These are phyloP conservation scores for Lamellibrachia luymesi DNA, from an alignment of 1,140 invertebrate genomes.

Conservation along the genomic window DNA sequence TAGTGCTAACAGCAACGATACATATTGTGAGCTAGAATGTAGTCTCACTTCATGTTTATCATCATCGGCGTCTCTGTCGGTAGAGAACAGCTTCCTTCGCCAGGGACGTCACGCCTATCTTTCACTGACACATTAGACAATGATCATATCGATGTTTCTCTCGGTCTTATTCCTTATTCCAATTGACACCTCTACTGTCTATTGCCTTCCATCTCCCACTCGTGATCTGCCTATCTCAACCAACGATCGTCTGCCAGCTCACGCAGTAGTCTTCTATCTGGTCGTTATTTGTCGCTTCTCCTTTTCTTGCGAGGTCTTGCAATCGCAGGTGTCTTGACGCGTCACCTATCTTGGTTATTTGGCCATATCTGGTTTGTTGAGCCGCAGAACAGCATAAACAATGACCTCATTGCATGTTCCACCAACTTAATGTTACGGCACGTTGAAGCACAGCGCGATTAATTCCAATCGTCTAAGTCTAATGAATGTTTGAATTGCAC, in stretches of 20 bases:
- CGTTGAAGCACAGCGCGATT: no score
- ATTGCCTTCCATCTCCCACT: background rate
- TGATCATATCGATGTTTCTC: background rate
- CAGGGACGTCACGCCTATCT: background rate
- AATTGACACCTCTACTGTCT: background rate
- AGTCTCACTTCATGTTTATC: background rate
- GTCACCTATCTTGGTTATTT: no score
- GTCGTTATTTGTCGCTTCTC: background rate
- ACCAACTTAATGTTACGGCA: no score
- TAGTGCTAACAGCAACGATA: background rate
- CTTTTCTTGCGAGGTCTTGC: background rate
- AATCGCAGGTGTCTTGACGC: no score
- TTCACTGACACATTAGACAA: background rate
- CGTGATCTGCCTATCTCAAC: background rate
- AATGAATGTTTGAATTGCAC: no score
- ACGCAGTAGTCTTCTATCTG: background rate
- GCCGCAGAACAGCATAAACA: no score
- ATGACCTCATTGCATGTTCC: no score
- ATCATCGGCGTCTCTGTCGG: background rate
- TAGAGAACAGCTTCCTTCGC: background rate
- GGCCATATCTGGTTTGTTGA: no score
- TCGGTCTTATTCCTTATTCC: background rate
- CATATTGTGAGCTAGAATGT: background rate
- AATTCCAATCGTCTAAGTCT: no score
- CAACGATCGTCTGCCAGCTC: background rate